These are phyloP conservation scores for Dasypolia templi DNA, from an alignment of 2,888 invertebrate genomes.

Conservation along the genomic window DNA sequence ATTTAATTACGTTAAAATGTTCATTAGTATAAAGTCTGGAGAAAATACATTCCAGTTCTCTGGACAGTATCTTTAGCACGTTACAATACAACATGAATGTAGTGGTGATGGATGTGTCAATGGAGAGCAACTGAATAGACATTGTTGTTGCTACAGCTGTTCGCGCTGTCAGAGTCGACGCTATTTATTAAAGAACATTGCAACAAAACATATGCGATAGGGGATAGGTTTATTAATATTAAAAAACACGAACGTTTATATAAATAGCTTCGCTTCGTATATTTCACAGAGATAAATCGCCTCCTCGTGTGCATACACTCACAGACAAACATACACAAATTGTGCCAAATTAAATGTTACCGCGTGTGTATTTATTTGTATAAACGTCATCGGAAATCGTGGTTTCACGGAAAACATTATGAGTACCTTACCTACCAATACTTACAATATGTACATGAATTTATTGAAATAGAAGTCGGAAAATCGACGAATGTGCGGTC, in stretches of 20 bases:
- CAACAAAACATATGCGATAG: slow-evolving; percentile 27
- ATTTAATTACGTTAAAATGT: background rate
- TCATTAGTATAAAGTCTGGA: slow-evolving; percentile 1
- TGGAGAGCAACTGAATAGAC: background rate
- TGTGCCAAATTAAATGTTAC: slow-evolving; percentile 34
- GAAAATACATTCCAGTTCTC: background rate
- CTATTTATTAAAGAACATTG: slow-evolving; percentile 6
- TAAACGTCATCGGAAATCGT: slow-evolving; percentile 19
- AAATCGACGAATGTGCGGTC: background rate
- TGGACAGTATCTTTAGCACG: background rate
- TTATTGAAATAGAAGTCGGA: background rate
- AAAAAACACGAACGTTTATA: slow-evolving; percentile 17
- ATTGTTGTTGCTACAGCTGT: slow-evolving; percentile 19
- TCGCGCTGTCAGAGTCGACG: background rate
- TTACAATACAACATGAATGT: background rate
- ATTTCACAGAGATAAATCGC: slow-evolving; percentile 44
- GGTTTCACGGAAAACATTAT: slow-evolving; percentile 13
- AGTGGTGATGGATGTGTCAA: background rate
- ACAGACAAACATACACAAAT: background rate
- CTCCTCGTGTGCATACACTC: background rate
- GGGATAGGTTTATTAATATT: slow-evolving; percentile 20
- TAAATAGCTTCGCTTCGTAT: slow-evolving; percentile 34
- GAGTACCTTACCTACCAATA: no score
- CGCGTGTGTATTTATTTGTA: slow-evolving; percentile 34
- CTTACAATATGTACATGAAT: slow-evolving; percentile 10